These are phyloP conservation scores for Caenorhabditis uteleia DNA, from an alignment of 2,888 invertebrate species.

Conservation along the genomic window DNA sequence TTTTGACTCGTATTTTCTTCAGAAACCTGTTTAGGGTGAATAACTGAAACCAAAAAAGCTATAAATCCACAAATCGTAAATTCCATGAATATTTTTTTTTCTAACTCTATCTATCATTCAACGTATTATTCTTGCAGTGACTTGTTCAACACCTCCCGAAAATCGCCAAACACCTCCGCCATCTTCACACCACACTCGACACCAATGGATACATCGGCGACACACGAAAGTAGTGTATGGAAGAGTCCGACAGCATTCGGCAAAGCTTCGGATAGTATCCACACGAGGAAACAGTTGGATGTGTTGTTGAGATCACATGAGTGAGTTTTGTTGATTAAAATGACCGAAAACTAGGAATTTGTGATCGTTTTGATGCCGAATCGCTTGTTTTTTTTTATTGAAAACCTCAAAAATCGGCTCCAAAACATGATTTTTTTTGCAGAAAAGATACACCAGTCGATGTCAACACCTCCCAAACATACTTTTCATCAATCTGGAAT, in stretches of 20 bases:
- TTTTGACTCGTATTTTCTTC: too few relatives aligned
- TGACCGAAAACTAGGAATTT: too few relatives aligned
- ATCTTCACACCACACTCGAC: conserved; percentile 5
- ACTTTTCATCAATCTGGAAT: conserved; percentile 25
- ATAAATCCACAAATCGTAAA: too few relatives aligned
- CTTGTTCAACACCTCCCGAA: conserved; percentile 5
- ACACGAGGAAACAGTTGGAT: conserved; percentile 46
- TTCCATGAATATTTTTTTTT: too few relatives aligned
- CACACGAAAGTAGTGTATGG: conserved; percentile 14
- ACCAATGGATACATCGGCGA: conserved; percentile 11
- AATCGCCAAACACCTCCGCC: conserved; percentile 1
- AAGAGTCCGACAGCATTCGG: conserved; percentile 20
- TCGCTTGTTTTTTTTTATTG: too few relatives aligned
- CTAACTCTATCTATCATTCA: too few relatives aligned
- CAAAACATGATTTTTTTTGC: background rate
- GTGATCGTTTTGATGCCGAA: background rate
- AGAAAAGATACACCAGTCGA: conserved; percentile 22
- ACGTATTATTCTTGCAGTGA: too few relatives aligned
- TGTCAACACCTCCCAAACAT: conserved; percentile 20
- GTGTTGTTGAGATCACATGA: conserved; percentile 22
- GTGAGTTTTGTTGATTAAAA: conserved; percentile 1
- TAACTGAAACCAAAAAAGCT: too few relatives aligned
- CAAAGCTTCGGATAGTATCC: conserved; percentile 39
- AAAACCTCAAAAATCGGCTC: too few relatives aligned
- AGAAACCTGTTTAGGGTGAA: too few relatives aligned